phyloP scores from a whole-genome alignment of 2,113 vertebrate genomes.

The Oceanodroma tethys region DNA sequence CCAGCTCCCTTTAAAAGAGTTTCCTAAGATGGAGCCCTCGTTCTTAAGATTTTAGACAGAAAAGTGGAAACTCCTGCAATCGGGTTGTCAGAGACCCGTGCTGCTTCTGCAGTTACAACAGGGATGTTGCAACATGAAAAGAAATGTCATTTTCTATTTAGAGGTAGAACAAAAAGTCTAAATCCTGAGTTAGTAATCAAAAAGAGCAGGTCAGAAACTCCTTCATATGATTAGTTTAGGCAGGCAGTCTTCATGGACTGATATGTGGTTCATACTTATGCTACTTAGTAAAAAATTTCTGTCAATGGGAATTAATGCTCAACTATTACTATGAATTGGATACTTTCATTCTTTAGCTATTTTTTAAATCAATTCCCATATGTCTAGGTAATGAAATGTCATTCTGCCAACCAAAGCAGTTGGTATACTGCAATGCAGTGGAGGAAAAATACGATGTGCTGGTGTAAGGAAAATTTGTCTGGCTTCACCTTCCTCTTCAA shows the following conservation, averaged over 20 bases:
- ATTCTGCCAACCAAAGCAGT: constrained; percentile 32
- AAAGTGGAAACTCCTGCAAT: not conserved
- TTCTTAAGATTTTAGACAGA: not conserved
- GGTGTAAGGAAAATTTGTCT: constrained; percentile 27
- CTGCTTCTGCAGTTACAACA: not conserved
- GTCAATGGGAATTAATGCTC: not conserved
- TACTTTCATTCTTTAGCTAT: not conserved
- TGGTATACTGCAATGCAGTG: constrained; percentile 45
- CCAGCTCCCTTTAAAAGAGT: not conserved
- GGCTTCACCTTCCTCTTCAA: not conserved
- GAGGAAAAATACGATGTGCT: constrained; percentile 15
- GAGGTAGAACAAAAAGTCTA: not conserved
- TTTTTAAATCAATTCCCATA: not conserved
- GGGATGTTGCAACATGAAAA: not conserved
- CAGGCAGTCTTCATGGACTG: not conserved
- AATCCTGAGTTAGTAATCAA: not conserved
- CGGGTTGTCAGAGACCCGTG: not conserved
- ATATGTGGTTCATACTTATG: not conserved
- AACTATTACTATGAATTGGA: not conserved
- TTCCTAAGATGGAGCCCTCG: not conserved
- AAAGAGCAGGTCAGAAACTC: not conserved
- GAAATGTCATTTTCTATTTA: not conserved
- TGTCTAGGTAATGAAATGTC: constrained; percentile 39
- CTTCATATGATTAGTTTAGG: not conserved
- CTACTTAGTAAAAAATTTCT: not conserved